Base-by-base conservation (phyloP, 2,888 invertebrate species). In the Coelopa pilipes region DNA sequence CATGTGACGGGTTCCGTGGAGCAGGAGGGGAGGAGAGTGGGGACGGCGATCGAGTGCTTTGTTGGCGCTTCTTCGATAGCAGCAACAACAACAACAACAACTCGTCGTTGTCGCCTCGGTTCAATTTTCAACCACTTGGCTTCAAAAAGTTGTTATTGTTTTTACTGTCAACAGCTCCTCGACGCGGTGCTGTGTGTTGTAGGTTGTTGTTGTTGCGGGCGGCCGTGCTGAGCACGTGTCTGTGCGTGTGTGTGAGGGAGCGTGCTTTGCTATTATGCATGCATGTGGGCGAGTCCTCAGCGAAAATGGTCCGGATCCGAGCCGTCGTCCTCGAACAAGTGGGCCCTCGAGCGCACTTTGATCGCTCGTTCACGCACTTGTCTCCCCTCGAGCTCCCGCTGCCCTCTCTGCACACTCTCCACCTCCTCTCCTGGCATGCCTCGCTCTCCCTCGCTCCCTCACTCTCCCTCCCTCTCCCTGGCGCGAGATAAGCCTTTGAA, bases 111-210 rank as follows among this genome's bases (percentile, higher is more conserved):
- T 34, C 34, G 34, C 66, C 50, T 66, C 49, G 63, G 19, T 55
- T 78, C 75, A 74, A 80, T 79, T 81, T 79, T 79, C 83, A 79
- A 74, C 79, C 79, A 80, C 78, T 79, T 34, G 76, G 78, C 80
- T 81, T 80, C 78, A 75, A 70, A 76, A 80, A 75, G 34, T 53
- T 65, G 81, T 81, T 82, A 80, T 82, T 82, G 82, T 83, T 83
- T 82, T 80, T 78, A 74, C 53, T 60, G 59, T 46, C 21, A 45
- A 19, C 60, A 60, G 24, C 13, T 7, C 1, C 21, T 47, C 34
- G n/a, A 62, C 13, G 19, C 34, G 21, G 24, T 65, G 45, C 49
- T 59, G 12, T 67, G 24, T 67, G 13, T 67, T 53, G 53, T 53
- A n/a, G 2, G 53, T 53, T 53, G 53, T 13, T 34, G 53, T 53